Evolutionary conservation across 2,888 invertebrate species (phyloP), one percentile per base, ranked within the genome.

Genomic region (Synanthedon myopaeformis): DNA sequence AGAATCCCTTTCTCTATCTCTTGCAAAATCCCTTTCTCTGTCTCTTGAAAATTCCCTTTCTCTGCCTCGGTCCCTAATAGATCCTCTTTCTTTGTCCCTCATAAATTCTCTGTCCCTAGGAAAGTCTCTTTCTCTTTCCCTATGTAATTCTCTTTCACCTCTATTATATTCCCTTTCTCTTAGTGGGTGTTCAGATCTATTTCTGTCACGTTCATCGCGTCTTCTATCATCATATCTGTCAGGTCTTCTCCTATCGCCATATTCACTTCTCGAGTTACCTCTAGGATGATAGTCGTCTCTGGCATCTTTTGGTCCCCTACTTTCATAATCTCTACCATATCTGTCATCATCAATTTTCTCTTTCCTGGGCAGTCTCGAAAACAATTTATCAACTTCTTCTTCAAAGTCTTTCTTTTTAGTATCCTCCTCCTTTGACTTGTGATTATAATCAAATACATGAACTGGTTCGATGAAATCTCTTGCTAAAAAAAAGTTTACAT

Each of bases 361-460:
- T 41, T 28, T 17, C 57, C 70, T 69, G 12, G 74, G 65, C 60
- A 74, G 74, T 57, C 75, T 77, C 17, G 64, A 52, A 60, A 79
- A 85, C 56, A 85, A 58, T 42, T 80, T 78, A 58, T 82, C 82
- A 14, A 66, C 76, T 70, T 83, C 83, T 59, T 64, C 76, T 61
- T 81, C 82, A 64, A 79, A 82, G 64, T 82, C 75, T 56, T 64
- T 77, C 56, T 67, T 79, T 57, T 69, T 78, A 23, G 62, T 63
- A 49, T 82, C 84, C 19, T 69, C 70, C 55, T 83, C 78, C 60
- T 84, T 90, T 52, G 89, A 87, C 65, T 82, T 89, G 68, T 93
- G 93, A 58, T 91, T 90, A 72, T 93, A 93, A 70, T 93, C 92
- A 78, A 93, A 91, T 61, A 90, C 91, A 66, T 91, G 90, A 5